phyloP scores from a whole-genome alignment of 2,888 invertebrate species.

The Sympetrum striolatum region DNA sequence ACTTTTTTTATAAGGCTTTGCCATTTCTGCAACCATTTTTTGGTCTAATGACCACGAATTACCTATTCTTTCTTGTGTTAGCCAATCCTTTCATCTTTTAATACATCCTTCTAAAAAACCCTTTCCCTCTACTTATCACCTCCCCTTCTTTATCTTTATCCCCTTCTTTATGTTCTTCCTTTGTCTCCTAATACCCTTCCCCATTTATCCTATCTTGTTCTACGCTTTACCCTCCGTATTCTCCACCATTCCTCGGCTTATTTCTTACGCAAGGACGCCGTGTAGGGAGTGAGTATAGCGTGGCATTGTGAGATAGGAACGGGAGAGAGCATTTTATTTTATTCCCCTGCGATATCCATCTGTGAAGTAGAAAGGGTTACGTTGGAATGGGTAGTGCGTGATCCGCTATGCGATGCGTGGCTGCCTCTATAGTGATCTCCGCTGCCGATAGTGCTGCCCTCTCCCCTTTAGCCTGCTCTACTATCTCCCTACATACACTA shows the following conservation, averaged over 20 bases:
- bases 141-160: background rate
- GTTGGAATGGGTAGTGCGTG: background rate
- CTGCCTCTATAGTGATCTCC: background rate
- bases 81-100: too few species aligned
- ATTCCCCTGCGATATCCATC: background rate
- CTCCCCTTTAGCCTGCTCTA: background rate
- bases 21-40: too few species aligned
- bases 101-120: too few species aligned
- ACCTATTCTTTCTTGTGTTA: too few species aligned
- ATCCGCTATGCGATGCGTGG: conserved; percentile 14
- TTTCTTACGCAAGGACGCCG: background rate
- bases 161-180: background rate
- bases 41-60: too few species aligned
- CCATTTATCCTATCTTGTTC: background rate
- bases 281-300: background rate
- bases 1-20: too few species aligned
- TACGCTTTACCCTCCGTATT: background rate
- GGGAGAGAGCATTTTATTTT: background rate
- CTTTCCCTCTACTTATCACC: background rate
- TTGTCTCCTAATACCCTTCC: background rate
- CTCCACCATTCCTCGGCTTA: background rate
- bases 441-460: background rate
- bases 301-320: too few species aligned
- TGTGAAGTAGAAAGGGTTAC: background rate
- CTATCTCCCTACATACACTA: background rate